Evolutionary conservation across 2,888 invertebrate species (phyloP), one percentile per base, ranked within the genome.

Genomic region (Dryomyza anilis): DNA sequence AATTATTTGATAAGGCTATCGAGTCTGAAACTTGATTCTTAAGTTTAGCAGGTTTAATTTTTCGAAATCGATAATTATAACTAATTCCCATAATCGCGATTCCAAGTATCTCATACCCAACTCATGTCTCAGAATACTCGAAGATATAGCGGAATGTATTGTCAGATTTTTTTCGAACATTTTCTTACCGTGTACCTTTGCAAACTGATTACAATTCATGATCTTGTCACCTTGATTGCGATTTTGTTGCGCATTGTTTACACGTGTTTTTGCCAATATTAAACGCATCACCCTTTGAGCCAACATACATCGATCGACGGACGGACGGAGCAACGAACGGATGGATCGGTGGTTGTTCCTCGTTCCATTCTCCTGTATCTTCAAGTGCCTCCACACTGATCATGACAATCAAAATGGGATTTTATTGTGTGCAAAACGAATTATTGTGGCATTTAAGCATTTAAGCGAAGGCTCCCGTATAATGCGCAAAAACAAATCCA

Each of bases 361-460:
- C n/a, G n/a, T n/a, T n/a, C n/a, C n/a, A n/a, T n/a, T n/a, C n/a
- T n/a, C n/a, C n/a, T n/a, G n/a, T n/a, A n/a, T n/a, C n/a, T n/a
- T n/a, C n/a, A n/a, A n/a, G n/a, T n/a, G n/a, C n/a, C n/a, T n/a
- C n/a, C n/a, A n/a, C n/a, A n/a, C n/a, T 59, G 58, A 46, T 48
- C 46, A 33, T 48, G 58, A 45, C 25, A 39, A 27, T 52, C 39
- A 39, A 39, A 50, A 52, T 33, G 39, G 36, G 48, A 43, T 63
- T 66, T 63, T 64, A 64, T 64, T 63, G 46, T 64, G 67, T 64
- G 52, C 50, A 63, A 48, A 67, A 57, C 64, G 67, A 67, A 63
- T 67, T 67, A 67, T 67, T 64, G 56, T 56, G 63, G 63, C 63
- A 63, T 66, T 63, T 63, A 63, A 61, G 58, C 57, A 30, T 46